phyloP scores from a whole-genome alignment of 2,113 vertebrate genomes.

The Crotalus viridis region DNA sequence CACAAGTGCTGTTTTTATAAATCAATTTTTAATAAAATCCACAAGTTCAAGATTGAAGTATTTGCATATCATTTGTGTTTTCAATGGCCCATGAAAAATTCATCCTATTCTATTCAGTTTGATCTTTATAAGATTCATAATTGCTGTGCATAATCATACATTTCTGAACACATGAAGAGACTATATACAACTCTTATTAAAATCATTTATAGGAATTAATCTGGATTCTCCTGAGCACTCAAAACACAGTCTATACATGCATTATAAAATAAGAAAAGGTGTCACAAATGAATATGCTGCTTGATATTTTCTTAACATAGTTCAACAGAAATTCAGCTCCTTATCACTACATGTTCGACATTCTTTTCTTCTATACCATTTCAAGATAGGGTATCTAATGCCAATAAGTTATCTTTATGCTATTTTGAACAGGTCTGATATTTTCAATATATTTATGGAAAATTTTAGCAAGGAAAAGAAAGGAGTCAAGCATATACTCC shows the following conservation, averaged over 20 bases:
- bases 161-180: background rate
- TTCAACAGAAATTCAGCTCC: rapidly evolving
- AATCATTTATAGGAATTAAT: conserved; percentile 43
- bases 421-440: background rate
- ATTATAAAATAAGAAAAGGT: conserved; percentile 19
- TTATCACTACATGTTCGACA: background rate
- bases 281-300: conserved; percentile 43
- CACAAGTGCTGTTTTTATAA: background rate
- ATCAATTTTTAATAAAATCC: background rate
- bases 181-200: background rate
- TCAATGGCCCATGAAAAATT: conserved; percentile 24
- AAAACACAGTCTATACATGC: conserved; percentile 3
- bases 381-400: background rate
- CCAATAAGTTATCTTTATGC: background rate
- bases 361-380: conserved; percentile 67
- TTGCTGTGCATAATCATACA: conserved; percentile 1
- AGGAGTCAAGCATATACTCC: background rate
- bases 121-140: conserved; percentile 42
- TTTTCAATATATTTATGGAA: background rate
- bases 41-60: background rate
- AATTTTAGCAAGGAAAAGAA: background rate
- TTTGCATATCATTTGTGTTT: background rate
- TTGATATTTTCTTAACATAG: background rate
- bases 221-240: conserved; percentile 1
- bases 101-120: conserved; percentile 24